These are phyloP conservation scores for Volucella bombylans DNA, from an alignment of 2,888 invertebrate species.

Conservation along the genomic window DNA sequence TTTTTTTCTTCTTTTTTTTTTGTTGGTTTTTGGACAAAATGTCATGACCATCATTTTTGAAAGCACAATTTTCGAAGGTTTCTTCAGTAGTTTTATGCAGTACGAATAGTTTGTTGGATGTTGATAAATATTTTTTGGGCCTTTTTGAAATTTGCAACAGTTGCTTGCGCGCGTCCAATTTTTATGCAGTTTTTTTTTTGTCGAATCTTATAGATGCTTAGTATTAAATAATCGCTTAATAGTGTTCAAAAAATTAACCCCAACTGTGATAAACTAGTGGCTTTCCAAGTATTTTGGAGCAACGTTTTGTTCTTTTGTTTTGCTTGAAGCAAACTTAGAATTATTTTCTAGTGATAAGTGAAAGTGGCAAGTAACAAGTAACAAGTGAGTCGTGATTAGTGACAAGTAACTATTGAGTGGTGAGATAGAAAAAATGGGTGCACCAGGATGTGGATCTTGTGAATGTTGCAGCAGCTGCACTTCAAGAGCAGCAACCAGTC, in stretches of 20 bases:
- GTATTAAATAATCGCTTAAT: slow-evolving; percentile 65
- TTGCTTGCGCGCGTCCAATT: slow-evolving; percentile 59
- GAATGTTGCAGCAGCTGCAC: slow-evolving; percentile 77
- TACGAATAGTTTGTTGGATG: not conserved
- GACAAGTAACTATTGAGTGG: not conserved
- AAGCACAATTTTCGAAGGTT: slow-evolving; percentile 18
- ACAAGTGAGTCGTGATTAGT: too few relatives aligned
- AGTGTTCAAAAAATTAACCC: slow-evolving; percentile 60
- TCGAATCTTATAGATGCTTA: slow-evolving; percentile 53
- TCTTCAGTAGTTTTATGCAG: slow-evolving; percentile 18
- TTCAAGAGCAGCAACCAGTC: slow-evolving; percentile 64
- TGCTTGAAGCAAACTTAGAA: slow-evolving; percentile 40
- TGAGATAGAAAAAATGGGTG: slow-evolving; percentile 73
- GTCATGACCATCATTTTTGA: slow-evolving; percentile 3
- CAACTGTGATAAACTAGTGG: slow-evolving; percentile 72
- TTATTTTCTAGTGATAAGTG: slow-evolving; percentile 21
- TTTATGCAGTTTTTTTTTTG: slow-evolving; percentile 38
- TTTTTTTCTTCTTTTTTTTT: not conserved
- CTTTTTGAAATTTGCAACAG: slow-evolving; percentile 50
- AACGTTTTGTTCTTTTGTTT: slow-evolving; percentile 44
- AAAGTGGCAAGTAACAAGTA: slow-evolving; percentile 15
- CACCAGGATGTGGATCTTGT: slow-evolving; percentile 77
- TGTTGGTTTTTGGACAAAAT: slow-evolving; percentile 25
- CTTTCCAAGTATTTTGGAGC: slow-evolving; percentile 70
- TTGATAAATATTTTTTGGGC: slow-evolving; percentile 8